These are phyloP conservation scores for Leptinotarsa texana DNA, from an alignment of 1,140 invertebrate species.

Conservation along the genomic window DNA sequence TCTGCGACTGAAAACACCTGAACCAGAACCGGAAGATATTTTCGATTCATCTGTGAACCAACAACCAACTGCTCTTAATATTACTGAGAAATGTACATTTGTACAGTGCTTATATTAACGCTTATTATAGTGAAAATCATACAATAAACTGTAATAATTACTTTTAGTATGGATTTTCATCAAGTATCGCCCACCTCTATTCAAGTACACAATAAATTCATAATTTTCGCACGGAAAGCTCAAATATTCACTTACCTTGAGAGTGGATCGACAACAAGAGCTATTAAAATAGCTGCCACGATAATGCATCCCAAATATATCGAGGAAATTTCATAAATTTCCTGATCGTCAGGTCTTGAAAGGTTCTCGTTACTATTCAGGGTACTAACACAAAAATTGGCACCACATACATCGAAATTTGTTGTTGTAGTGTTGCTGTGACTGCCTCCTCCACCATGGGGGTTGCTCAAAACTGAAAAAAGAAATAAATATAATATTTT, in stretches of 20 bases:
- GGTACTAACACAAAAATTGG: constrained; percentile 77
- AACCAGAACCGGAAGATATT: no score
- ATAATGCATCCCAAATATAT: constrained; percentile 88
- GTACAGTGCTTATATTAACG: no score
- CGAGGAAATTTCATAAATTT: constrained; percentile 84
- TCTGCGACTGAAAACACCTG: no score
- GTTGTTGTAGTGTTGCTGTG: constrained; percentile 57
- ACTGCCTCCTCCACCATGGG: constrained; percentile 62
- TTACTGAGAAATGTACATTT: no score
- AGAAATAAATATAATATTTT: constrained; percentile 27
- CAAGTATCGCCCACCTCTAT: no score
- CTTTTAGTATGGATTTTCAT: no score
- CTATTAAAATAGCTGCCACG: constrained; percentile 82
- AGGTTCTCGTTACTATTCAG: constrained; percentile 70
- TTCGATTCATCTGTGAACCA: no score
- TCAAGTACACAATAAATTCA: no score
- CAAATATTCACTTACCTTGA: constrained; percentile 64
- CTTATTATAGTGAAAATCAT: no score
- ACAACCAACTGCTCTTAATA: no score
- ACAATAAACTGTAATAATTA: no score
- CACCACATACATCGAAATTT: constrained; percentile 72
- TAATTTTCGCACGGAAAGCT: background rate
- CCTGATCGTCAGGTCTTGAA: constrained; percentile 75
- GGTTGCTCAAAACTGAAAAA: constrained; percentile 73
- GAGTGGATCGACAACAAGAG: constrained; percentile 85